These are phyloP conservation scores for Amphipoea lucens DNA, from an alignment of 2,888 invertebrate genomes.

Conservation along the genomic window DNA sequence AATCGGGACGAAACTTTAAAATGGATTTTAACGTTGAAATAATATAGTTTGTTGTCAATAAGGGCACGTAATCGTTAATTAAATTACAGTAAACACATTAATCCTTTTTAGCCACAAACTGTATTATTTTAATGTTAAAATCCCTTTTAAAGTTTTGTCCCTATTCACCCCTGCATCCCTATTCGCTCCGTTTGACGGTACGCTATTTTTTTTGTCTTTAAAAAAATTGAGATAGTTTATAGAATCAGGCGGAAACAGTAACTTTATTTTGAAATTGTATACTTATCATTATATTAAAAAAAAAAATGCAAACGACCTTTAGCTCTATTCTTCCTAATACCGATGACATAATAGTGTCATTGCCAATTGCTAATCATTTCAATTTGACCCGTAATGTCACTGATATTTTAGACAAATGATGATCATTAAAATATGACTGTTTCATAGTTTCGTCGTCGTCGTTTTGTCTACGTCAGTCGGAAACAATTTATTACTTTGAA, in stretches of 20 bases:
- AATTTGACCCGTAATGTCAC: constrained; percentile 3
- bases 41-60: no score
- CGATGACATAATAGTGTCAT: neutral
- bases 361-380: constrained; percentile 6
- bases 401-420: constrained; percentile 5
- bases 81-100: no score
- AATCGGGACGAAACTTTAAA: no score
- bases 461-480: neutral
- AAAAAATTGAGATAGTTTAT: no score
- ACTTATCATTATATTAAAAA: neutral
- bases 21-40: no score
- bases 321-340: neutral
- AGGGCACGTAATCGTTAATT: no score
- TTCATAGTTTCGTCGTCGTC: neutral
- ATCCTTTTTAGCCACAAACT: no score
- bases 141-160: no score
- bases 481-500: neutral
- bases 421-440: neutral
- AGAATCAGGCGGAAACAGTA: neutral
- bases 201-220: no score
- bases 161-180: no score
- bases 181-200: no score
- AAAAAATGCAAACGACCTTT: neutral
- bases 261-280: neutral
- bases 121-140: no score